Evolutionary conservation across 2,797 vertebrate genomes (phyloP).

Genomic region (Anniella stebbinsi): DNA sequence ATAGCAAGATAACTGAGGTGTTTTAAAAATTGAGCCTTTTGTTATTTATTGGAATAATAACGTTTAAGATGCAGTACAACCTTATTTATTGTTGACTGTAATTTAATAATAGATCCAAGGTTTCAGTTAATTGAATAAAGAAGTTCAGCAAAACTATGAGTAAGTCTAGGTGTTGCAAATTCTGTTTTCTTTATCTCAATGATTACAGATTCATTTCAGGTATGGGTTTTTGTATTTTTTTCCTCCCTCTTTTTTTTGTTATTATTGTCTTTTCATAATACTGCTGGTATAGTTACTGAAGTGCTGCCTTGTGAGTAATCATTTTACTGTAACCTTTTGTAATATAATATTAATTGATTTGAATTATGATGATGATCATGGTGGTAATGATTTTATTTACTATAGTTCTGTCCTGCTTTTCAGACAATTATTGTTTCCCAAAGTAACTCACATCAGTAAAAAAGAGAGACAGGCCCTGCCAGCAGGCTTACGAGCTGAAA

Average conservation of each 20-base stretch:
- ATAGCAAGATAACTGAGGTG: background rate
- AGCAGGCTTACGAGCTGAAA: too few species aligned
- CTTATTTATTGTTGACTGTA: background rate
- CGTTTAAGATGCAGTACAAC: background rate
- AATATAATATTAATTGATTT: background rate
- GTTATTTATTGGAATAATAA: background rate
- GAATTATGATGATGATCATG: too few species aligned
- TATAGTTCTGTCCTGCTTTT: too few species aligned
- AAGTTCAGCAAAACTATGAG: background rate
- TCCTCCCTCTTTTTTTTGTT: background rate
- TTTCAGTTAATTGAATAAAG: background rate
- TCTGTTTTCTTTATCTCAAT: background rate
- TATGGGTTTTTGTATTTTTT: background rate
- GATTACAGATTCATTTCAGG: background rate
- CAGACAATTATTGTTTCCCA: too few species aligned
- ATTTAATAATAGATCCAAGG: background rate
- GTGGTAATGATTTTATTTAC: too few species aligned
- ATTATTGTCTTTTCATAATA: background rate
- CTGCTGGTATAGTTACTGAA: background rate
- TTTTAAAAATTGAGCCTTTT: background rate
- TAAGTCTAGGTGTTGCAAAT: background rate
- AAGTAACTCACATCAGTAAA: too few species aligned
- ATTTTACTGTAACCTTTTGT: background rate
- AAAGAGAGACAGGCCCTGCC: too few species aligned
- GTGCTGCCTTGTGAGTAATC: background rate